Evolutionary conservation across 2,888 invertebrate genomes (phyloP).

Genomic region (Monoplex corrugatus): DNA sequence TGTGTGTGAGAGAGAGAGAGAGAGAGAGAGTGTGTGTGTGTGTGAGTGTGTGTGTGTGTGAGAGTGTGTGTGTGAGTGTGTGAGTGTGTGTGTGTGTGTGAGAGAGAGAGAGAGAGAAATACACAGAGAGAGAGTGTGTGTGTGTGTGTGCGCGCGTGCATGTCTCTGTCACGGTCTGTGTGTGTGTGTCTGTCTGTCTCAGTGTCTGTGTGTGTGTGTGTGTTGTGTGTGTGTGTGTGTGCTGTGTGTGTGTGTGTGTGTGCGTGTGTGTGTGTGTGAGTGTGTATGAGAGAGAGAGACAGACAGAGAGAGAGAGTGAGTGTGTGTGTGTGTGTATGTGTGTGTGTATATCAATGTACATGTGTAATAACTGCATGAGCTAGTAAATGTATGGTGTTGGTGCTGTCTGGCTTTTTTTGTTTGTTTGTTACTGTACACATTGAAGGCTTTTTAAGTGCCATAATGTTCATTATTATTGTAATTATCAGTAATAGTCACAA

Average conservation of each 20-base stretch:
- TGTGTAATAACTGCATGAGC: too few relatives aligned
- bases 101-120: too few relatives aligned
- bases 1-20: background rate
- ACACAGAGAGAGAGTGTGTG: background rate
- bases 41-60: background rate
- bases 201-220: background rate
- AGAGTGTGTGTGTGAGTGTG: background rate
- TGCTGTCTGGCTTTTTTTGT: too few relatives aligned
- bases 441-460: too few relatives aligned
- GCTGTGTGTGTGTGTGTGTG: conserved; percentile 1
- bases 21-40: background rate
- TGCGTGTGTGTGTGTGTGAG: background rate
- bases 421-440: too few relatives aligned
- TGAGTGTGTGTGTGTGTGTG: too few relatives aligned
- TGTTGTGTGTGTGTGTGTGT: conserved; percentile 1
- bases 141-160: background rate
- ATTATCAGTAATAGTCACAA: too few relatives aligned
- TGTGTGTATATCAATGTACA: too few relatives aligned
- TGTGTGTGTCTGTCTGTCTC: background rate
- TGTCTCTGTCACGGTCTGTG: background rate
- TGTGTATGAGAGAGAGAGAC: background rate
- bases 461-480: too few relatives aligned
- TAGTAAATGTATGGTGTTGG: too few relatives aligned
- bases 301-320: background rate
- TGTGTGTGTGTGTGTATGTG: background rate